Conservation (phyloP, 2,113 vertebrate genomes). For the Pedionomus torquatus region DNA sequence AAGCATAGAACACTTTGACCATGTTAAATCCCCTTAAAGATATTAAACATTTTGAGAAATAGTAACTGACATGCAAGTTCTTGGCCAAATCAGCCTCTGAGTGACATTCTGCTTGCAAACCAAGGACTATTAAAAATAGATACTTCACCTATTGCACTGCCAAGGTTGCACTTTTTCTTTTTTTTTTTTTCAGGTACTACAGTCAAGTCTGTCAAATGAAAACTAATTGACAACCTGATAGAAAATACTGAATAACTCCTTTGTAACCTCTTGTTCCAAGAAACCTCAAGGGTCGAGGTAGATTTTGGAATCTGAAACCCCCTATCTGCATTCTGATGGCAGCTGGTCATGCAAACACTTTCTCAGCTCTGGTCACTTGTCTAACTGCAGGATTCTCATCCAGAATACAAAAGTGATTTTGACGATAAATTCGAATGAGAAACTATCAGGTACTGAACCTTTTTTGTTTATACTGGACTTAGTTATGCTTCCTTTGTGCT, state of each 20-base stretch:
- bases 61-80: neutral
- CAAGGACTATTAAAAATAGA: conserved; percentile 44
- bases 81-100: conserved; percentile 8
- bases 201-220: conserved; percentile 14
- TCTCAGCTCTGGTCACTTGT: neutral
- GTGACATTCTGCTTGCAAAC: neutral
- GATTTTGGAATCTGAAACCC: neutral
- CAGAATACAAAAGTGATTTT: neutral
- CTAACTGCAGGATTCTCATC: neutral
- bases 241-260: neutral
- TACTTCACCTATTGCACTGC: neutral
- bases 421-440: neutral
- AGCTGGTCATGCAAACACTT: neutral
- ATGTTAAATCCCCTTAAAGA: neutral
- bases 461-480: neutral
- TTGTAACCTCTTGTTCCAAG: neutral
- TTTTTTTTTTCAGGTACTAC: conserved; percentile 15
- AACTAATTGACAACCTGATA: neutral
- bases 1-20: neutral
- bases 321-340: neutral
- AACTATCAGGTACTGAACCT: neutral
- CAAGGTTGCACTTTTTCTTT: conserved; percentile 29
- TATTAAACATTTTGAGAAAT: conserved; percentile 24
- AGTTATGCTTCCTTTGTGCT: neutral
- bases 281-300: neutral